Evolutionary conservation across 2,113 vertebrate species (phyloP).

Genomic region (Rhinichthys klamathensis): DNA sequence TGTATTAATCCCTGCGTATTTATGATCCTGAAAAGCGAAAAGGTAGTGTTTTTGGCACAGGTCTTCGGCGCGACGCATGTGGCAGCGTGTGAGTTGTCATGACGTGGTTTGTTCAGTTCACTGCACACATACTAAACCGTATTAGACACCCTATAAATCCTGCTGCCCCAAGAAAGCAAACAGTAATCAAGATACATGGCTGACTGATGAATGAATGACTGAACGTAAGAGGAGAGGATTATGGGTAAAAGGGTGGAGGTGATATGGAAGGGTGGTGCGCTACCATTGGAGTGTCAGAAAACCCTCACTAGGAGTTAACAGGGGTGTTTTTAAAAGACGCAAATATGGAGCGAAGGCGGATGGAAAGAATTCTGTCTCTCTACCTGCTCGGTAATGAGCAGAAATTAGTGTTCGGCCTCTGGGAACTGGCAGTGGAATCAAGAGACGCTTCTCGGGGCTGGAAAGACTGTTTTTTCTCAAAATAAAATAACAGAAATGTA

Average conservation of each 20-base stretch:
- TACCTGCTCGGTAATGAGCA: slow-evolving; percentile 91
- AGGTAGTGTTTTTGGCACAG: slow-evolving; percentile 26
- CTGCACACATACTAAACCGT: slow-evolving; percentile 75
- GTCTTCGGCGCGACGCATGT: slow-evolving; percentile 46
- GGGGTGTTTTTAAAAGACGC: slow-evolving; percentile 28
- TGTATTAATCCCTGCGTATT: slow-evolving; percentile 17
- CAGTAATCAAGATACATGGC: slow-evolving; percentile 63
- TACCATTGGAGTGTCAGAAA: slow-evolving; percentile 9
- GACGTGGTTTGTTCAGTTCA: slow-evolving; percentile 73
- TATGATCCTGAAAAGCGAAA: not conserved
- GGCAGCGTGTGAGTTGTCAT: slow-evolving; percentile 73
- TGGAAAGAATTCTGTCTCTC: slow-evolving; percentile 87
- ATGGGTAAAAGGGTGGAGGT: slow-evolving; percentile 42
- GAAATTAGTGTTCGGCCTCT: slow-evolving; percentile 85
- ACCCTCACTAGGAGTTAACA: not conserved
- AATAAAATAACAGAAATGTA: slow-evolving; percentile 80
- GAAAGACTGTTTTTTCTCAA: slow-evolving; percentile 88
- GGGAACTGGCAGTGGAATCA: slow-evolving; percentile 76
- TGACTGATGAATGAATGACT: slow-evolving; percentile 41
- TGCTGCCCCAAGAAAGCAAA: slow-evolving; percentile 61
- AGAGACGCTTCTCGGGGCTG: slow-evolving; percentile 76
- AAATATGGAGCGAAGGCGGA: slow-evolving; percentile 72
- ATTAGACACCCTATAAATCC: slow-evolving; percentile 77
- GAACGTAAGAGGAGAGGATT: slow-evolving; percentile 33
- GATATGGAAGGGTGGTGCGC: slow-evolving; percentile 17